phyloP scores from a whole-genome alignment of 2,888 invertebrate species.

The Acanthacorydalis orientalis region DNA sequence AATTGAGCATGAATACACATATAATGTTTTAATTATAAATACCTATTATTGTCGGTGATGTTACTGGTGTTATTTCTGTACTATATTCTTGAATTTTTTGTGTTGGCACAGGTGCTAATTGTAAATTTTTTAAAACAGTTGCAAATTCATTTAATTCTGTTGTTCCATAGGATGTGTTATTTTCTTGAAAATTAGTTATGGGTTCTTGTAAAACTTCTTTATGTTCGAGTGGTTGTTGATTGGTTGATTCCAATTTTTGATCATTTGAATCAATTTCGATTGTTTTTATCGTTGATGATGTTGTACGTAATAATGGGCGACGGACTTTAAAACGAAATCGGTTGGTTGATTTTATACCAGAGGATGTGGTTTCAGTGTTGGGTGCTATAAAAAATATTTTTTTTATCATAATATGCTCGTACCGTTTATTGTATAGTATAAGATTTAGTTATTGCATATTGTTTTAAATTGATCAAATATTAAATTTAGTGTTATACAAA shows the following conservation, averaged over 20 bases:
- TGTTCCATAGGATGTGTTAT: slow-evolving; percentile 10
- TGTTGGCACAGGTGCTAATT: slow-evolving; percentile 17
- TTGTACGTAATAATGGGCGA: slow-evolving; percentile 9
- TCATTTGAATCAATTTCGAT: slow-evolving; percentile 13
- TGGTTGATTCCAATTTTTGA: slow-evolving; percentile 18
- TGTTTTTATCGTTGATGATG: slow-evolving; percentile 9
- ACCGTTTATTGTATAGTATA: too few relatives aligned
- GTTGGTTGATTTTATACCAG: slow-evolving; percentile 15
- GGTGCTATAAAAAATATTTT: background rate
- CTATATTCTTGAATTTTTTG: background rate
- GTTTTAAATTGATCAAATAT: too few relatives aligned
- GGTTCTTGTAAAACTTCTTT: slow-evolving; percentile 3
- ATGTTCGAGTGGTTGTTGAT: slow-evolving; percentile 16
- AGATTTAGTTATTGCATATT: too few relatives aligned
- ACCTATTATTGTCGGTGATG: too few relatives aligned
- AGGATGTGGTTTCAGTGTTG: slow-evolving; percentile 21
- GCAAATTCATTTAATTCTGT: slow-evolving; percentile 19
- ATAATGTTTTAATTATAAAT: too few relatives aligned
- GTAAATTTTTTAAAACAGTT: slow-evolving; percentile 16
- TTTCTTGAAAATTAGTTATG: slow-evolving; percentile 3
- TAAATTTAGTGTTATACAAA: too few relatives aligned
- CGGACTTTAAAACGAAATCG: background rate
- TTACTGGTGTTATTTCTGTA: too few relatives aligned
- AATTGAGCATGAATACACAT: too few relatives aligned
- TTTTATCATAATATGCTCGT: too few relatives aligned